Percentiles rank a stretch among this genome's conserved stretches.
Evolutionary conservation across 2,797 vertebrate species (phyloP).

Genomic region (Bovichtus diacanthus): DNA sequence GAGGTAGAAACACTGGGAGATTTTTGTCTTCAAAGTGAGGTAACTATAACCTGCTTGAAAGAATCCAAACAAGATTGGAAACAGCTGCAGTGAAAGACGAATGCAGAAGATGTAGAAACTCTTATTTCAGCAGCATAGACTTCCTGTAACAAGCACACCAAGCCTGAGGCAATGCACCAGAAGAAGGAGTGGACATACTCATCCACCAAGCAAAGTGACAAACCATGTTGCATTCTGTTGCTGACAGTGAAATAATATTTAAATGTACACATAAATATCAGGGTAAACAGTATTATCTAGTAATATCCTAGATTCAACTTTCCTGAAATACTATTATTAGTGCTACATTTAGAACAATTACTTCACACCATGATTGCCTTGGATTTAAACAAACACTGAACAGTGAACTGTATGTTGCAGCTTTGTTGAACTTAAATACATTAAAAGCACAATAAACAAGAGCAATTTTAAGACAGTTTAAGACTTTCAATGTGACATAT

Average conservation of each 20-base stretch:
- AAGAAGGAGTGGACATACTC: not conserved
- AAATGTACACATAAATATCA: too few species aligned
- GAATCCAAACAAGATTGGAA: not conserved
- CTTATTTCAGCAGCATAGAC: not conserved
- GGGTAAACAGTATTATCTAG: not conserved
- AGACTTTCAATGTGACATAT: not conserved
- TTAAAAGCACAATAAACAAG: not conserved
- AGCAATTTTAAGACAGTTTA: too few species aligned
- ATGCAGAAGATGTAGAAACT: not conserved
- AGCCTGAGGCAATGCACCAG: not conserved
- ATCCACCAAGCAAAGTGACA: not conserved
- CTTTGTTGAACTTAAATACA: not conserved
- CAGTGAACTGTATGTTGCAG: not conserved
- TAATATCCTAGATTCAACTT: too few species aligned
- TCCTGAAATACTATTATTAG: too few species aligned
- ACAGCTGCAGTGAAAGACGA: not conserved
- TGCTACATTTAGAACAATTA: not conserved
- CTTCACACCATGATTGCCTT: not conserved
- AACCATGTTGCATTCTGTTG: too few species aligned
- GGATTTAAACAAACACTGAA: not conserved
- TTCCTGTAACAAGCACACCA: not conserved
- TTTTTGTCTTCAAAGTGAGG: not conserved
- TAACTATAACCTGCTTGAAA: not conserved
- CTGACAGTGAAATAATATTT: not conserved
- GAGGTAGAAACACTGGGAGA: not conserved